These are phyloP conservation scores for Synanthedon formicaeformis DNA, from an alignment of 2,888 invertebrate species.

Conservation along the genomic window DNA sequence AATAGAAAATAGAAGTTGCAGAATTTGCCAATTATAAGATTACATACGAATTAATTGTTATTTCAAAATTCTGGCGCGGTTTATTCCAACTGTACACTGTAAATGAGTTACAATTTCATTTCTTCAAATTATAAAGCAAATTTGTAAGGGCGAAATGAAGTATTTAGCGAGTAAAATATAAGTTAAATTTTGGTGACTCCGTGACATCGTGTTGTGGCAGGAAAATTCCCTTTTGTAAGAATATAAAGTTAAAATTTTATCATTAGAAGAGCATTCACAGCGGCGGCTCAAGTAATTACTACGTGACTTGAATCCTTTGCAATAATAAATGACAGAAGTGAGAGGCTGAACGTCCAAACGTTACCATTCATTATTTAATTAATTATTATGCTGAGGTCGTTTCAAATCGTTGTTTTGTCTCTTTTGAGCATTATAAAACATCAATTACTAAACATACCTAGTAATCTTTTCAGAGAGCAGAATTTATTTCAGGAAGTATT, in stretches of 20 bases:
- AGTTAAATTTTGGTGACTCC: neutral
- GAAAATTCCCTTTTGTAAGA: constrained; percentile 9
- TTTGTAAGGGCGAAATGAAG: too few relatives aligned
- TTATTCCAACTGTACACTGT: too few relatives aligned
- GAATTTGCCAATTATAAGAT: too few relatives aligned
- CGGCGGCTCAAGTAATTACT: constrained; percentile 8
- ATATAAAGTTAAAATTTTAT: constrained; percentile 8
- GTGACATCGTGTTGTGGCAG: constrained; percentile 1
- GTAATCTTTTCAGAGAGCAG: neutral
- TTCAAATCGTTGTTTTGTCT: neutral
- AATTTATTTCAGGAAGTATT: neutral
- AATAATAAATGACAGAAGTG: constrained; percentile 8
- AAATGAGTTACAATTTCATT: too few relatives aligned
- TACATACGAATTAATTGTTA: too few relatives aligned
- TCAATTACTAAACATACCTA: too few relatives aligned
- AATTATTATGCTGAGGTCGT: neutral
- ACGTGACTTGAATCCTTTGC: constrained; percentile 11
- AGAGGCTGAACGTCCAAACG: neutral
- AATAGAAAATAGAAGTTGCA: too few relatives aligned
- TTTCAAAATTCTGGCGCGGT: too few relatives aligned
- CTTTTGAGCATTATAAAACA: neutral
- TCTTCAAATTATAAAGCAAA: too few relatives aligned
- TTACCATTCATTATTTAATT: neutral
- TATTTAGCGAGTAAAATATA: neutral
- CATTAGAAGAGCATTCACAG: constrained; percentile 7